Base-by-base conservation (phyloP, 2,797 vertebrate species). In the Selene dorsalis region DNA sequence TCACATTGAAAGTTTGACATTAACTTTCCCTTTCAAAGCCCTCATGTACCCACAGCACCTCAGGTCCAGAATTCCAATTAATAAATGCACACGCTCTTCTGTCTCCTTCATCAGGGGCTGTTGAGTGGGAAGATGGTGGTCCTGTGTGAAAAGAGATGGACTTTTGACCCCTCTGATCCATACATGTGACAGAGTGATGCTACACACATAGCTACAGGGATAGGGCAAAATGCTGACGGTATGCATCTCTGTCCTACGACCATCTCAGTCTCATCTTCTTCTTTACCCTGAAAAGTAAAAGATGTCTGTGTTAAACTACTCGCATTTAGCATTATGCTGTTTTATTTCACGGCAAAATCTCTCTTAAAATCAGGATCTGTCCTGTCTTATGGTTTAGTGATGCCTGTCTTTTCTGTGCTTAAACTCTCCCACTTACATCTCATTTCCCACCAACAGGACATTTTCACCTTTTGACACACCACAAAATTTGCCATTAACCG, bases 131-230 rank as follows among this genome's bases (percentile, higher is more conserved):
- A 68, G 58, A 69, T 72, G 55, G 57, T 75, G 48, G 43, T 68
- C 74, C 59, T 53, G 13, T 77, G 73, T 63, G 72, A 61, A 78
- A 67, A 79, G 75, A 87, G 13, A 28, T 39, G 41, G 81, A 84
- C 82, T 73, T 83, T 67, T 89, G 83, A 92, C 90, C 84, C 66
- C 48, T 61, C 69, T 84, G 86, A 91, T 91, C 79, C 65, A 77
- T 88, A 76, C 74, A 82, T 81, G 72, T 86, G 86, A 87, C 84
- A 89, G 75, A 82, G 83, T 87, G 87, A 90, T 80, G 64, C 77
- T 70, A 14, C 20, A 38, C 53, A 39, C 56, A 47, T 74, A 47
- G 13, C 87, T 85, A 70, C 61, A 41, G 81, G 79, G 86, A 76
- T n/a, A 2, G 8, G 64, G 35, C 64, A 78, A 75, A 90, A 88